phyloP scores from a whole-genome alignment of 1,140 invertebrate genomes.

The Plectrocnemia conspersa region DNA sequence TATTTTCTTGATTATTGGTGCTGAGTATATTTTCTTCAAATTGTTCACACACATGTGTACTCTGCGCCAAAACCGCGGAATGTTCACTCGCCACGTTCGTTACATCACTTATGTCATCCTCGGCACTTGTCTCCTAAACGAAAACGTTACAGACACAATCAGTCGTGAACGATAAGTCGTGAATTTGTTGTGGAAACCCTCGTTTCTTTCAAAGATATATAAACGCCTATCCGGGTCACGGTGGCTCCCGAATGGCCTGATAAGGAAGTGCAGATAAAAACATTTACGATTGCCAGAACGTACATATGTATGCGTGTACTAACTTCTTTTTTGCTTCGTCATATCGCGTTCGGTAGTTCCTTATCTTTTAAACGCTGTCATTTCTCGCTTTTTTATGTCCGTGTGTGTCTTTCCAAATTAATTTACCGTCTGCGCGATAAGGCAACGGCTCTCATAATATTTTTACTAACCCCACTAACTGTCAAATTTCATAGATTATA shows the following conservation, averaged over 20 bases:
- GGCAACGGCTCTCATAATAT: too few species aligned
- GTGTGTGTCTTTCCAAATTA: slow-evolving; percentile 11
- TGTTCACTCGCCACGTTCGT: too few species aligned
- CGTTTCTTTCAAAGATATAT: not conserved
- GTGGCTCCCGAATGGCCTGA: slow-evolving; percentile 6
- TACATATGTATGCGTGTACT: not conserved
- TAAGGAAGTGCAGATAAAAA: slow-evolving; percentile 4
- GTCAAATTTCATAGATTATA: too few species aligned
- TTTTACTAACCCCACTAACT: too few species aligned
- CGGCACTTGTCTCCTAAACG: too few species aligned
- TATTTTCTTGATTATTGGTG: too few species aligned
- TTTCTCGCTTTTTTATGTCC: slow-evolving; percentile 8
- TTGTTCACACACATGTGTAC: too few species aligned
- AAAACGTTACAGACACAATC: too few species aligned
- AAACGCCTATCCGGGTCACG: slow-evolving; percentile 15
- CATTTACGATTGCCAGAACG: slow-evolving; percentile 5
- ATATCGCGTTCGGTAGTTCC: not conserved
- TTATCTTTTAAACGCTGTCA: slow-evolving; percentile 7
- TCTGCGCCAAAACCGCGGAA: too few species aligned
- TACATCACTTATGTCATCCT: too few species aligned
- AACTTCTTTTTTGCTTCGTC: not conserved
- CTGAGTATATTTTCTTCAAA: too few species aligned
- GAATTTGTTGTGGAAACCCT: not conserved
- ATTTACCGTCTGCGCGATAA: slow-evolving; percentile 10
- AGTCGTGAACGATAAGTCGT: too few species aligned